Percentiles rank a stretch among this genome's conserved stretches.
Conservation (phyloP, 1,140 invertebrate genomes). For the Scaptomyza hsui region DNA sequence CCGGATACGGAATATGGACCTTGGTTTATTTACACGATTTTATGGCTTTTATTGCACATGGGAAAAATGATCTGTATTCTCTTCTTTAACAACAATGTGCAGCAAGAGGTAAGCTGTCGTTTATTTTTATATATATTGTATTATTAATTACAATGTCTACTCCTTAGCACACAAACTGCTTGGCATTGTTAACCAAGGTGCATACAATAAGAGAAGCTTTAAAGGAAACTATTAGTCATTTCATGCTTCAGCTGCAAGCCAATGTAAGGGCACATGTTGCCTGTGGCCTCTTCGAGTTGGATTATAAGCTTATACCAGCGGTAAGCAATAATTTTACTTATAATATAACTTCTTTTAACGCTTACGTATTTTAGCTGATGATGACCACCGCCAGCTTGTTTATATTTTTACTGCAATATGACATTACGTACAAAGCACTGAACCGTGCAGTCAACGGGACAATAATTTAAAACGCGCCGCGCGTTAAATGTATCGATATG, state of each 20-base stretch:
- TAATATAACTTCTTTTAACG: background rate
- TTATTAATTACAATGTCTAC: background rate
- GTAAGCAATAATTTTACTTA: constrained; percentile 13
- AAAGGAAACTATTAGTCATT: constrained; percentile 54
- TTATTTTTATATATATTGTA: background rate
- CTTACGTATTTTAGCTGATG: constrained; percentile 43
- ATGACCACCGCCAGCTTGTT: constrained; percentile 64
- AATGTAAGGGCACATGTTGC: constrained; percentile 52
- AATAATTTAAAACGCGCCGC: background rate
- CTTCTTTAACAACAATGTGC: constrained; percentile 52
- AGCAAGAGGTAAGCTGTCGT: constrained; percentile 30
- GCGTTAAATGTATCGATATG: constrained; percentile 14
- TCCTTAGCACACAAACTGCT: constrained; percentile 50
- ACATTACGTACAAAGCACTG: constrained; percentile 72
- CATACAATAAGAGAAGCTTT: constrained; percentile 7
- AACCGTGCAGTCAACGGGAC: constrained; percentile 20
- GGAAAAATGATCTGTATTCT: constrained; percentile 64
- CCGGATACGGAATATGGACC: constrained; percentile 4
- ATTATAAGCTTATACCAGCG: constrained; percentile 58
- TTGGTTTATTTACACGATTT: constrained; percentile 47
- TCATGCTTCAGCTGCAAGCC: constrained; percentile 40
- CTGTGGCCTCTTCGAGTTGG: constrained; percentile 46
- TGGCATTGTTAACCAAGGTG: constrained; percentile 25
- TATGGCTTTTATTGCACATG: constrained; percentile 66
- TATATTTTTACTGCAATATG: constrained; percentile 77